phyloP scores from a whole-genome alignment of 2,888 invertebrate species.

The Ochlodes sylvanus region DNA sequence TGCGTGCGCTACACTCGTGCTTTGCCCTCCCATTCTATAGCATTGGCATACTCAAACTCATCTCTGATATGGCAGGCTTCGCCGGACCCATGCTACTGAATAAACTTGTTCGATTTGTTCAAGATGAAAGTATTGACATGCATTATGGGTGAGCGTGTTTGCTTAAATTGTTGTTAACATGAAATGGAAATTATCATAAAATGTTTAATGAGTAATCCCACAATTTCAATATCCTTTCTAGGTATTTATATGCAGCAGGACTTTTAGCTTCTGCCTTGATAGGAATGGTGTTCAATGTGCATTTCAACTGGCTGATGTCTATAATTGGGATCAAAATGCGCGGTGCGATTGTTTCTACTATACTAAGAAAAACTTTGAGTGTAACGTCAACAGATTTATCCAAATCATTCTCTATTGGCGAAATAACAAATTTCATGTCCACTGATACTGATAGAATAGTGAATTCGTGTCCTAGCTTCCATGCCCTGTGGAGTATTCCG shows the following conservation, averaged over 20 bases:
- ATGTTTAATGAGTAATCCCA: not conserved
- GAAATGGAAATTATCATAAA: no score
- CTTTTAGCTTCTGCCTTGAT: conserved; percentile 79
- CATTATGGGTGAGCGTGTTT: conserved; percentile 85
- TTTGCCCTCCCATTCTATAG: conserved; percentile 94
- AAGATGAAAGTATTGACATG: conserved; percentile 88
- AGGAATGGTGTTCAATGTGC: conserved; percentile 90
- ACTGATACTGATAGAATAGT: conserved; percentile 98
- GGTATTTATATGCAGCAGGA: conserved; percentile 74
- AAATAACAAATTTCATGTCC: conserved; percentile 98
- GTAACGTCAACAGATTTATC: conserved; percentile 77
- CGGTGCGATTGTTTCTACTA: conserved; percentile 91
- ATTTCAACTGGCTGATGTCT: conserved; percentile 95
- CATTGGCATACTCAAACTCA: conserved; percentile 92
- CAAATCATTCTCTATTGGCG: conserved; percentile 87
- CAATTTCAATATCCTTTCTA: conserved; percentile 42
- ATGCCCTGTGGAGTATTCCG: conserved; percentile 98
- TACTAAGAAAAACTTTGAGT: conserved; percentile 84
- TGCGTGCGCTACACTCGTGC: conserved; percentile 89
- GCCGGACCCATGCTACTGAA: conserved; percentile 95
- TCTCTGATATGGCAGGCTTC: conserved; percentile 93
- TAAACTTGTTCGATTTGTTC: conserved; percentile 91
- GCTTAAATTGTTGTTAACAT: no score
- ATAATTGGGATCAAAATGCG: conserved; percentile 94
- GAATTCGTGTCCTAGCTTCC: conserved; percentile 98